Conservation (phyloP, 2,113 vertebrate species). For the Theropithecus gelada region DNA sequence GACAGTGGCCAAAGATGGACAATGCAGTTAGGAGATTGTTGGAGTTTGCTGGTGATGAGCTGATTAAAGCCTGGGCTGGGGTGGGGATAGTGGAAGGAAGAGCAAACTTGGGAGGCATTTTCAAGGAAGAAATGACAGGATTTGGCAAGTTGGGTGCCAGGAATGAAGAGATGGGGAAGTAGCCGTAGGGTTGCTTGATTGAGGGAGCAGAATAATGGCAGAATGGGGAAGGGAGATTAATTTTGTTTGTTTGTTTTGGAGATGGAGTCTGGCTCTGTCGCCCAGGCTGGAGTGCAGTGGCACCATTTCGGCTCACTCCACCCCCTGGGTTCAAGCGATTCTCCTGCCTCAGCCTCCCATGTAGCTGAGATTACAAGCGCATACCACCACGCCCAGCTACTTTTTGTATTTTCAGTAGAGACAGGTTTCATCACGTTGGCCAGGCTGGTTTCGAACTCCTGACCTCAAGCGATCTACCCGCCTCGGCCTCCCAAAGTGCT, state of each 20-base stretch:
- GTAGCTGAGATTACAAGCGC: too few species aligned
- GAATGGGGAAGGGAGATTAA: not conserved
- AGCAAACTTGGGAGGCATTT: not conserved
- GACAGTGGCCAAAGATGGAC: not conserved
- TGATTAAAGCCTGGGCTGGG: not conserved
- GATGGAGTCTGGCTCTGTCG: too few species aligned
- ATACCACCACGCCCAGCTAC: too few species aligned
- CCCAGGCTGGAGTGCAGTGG: too few species aligned
- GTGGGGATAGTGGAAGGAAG: not conserved
- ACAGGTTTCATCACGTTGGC: too few species aligned
- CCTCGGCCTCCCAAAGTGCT: too few species aligned
- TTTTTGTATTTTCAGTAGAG: too few species aligned
- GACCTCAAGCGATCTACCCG: too few species aligned
- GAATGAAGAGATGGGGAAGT: not conserved
- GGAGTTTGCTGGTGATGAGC: not conserved
- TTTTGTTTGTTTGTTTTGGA: not conserved
- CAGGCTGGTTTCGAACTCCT: too few species aligned
- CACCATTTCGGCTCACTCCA: too few species aligned
- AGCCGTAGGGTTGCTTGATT: not conserved
- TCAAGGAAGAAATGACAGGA: constrained; percentile 6
- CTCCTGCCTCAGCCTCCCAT: too few species aligned
- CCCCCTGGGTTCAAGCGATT: too few species aligned
- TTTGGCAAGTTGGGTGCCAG: not conserved
- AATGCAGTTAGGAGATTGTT: not conserved
- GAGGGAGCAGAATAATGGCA: not conserved